Base-by-base conservation (phyloP, 2,888 invertebrate genomes). In the Aspidiotus rigidus region DNA sequence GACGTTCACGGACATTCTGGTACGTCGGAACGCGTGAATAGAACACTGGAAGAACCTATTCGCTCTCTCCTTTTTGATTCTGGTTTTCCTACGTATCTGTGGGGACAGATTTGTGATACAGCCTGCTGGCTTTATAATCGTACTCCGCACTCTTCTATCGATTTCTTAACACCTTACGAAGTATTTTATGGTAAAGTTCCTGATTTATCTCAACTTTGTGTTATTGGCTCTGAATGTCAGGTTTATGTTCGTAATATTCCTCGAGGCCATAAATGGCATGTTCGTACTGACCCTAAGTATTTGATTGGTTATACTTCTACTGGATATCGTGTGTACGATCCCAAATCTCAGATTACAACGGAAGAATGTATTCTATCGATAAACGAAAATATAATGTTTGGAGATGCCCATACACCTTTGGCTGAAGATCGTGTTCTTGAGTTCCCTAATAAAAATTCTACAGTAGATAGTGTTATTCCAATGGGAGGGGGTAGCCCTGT, bases 241-340 rank as follows among this genome's bases (percentile, higher is more conserved):
- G 56, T 56, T 56, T 56, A 15, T 15, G 15, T 13, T 10, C 8
- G 7, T 8, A 56, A 11, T 10, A 11, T 56, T 15, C 56, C 56
- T 8, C 13, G 16, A 8, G 56, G 56, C 15, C 9, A n/a, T 15
- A 56, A 56, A 15, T 56, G 13, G 56, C 11, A 56, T 11, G 13
- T 15, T 15, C 56, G 56, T 13, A 56, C 7, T 15, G 16, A 56
- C 8, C 8, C 7, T 56, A 16, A 16, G 13, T 56, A 56, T 56
- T 56, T 56, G 16, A 16, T 56, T 15, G 56, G 56, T 8, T 56
- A 15, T 16, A 56, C 56, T 56, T 8, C 13, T 8, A 56, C 56
- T 56, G 56, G 56, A 16, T 56, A 56, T 56, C n/a, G 13, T 56
- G 16, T 56, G n/a, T 56, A 56, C 15, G 56, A 56, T 15, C n/a